Conservation (phyloP, 1,140 invertebrate genomes). For the Batillaria attramentaria region DNA sequence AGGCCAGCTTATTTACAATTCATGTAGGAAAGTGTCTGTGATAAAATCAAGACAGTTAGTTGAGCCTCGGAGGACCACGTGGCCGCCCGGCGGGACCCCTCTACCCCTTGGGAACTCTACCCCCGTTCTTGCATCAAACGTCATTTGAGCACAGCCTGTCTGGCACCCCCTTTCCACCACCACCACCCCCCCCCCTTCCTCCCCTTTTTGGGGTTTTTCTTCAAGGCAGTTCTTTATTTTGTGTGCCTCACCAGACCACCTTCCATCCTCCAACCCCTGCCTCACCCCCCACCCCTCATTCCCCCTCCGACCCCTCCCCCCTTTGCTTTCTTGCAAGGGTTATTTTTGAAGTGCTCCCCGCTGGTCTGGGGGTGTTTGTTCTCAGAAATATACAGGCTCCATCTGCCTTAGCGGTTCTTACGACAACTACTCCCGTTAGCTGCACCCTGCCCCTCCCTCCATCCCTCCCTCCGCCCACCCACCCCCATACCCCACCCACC, state of each 20-base stretch:
- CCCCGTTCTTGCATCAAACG: neutral
- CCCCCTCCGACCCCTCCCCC: slow-evolving; percentile 7
- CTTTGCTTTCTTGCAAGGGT: slow-evolving; percentile 1
- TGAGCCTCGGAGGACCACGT: slow-evolving; percentile 16
- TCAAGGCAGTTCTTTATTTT: no score
- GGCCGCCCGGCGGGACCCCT: slow-evolving; percentile 3
- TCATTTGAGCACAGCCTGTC: neutral
- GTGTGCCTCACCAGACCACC: no score
- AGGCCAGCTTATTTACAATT: slow-evolving; percentile 56
- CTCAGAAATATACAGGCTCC: slow-evolving; percentile 19
- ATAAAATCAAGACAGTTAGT: slow-evolving; percentile 47
- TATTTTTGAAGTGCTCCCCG: slow-evolving; percentile 27
- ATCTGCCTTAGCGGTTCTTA: slow-evolving; percentile 25
- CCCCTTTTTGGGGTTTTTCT: slow-evolving; percentile 13
- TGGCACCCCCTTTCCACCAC: neutral
- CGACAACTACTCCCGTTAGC: neutral
- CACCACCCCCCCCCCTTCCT: neutral
- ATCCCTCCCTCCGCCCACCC: neutral
- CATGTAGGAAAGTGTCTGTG: slow-evolving; percentile 44
- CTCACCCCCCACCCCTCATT: neutral
- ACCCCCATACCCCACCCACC: neutral
- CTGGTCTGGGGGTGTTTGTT: slow-evolving; percentile 31
- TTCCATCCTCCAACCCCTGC: neutral
- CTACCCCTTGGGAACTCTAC: neutral
- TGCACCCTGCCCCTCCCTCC: slow-evolving; percentile 7